Base-by-base conservation (phyloP, 1,140 invertebrate species). In the Radopholus similis region DNA sequence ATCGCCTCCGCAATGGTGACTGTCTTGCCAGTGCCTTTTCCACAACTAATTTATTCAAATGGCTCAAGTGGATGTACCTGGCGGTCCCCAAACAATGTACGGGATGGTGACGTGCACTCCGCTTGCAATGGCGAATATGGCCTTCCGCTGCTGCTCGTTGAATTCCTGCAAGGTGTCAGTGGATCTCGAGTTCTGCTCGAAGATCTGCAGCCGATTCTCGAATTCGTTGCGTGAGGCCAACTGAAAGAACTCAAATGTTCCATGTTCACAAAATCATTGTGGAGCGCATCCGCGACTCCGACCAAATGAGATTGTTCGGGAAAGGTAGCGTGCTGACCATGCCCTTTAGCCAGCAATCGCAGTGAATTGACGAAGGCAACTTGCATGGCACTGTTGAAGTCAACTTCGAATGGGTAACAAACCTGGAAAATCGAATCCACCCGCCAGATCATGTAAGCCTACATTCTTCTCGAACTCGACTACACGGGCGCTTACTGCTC, bases 61-160 rank as follows among this genome's bases (percentile, higher is more conserved):
- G 26, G 9, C 13, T 58, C 21, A 35, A 6, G 28, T 13, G 4
- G 4, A 49, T 49, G n/a, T 28, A 58, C 56, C 63, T n/a, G 63
- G 63, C 13, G 63, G 63, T 6, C 63, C 63, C 51, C 49, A 64
- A 23, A 64, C 21, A 11, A 64, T 49, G 56, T 57, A 64, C 21
- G 63, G 63, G 28, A 63, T 49, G 3, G 51, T 54, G 4, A 26
- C 58, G 21, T 64, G 63, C 23, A 64, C 18, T 21, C 63, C 63
- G 11, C 18, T 54, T 32, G 56, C 59, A 28, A 64, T 64, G 26
- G 63, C 54, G 30, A 56, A 63, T 9, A 64, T 64, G 23, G 63
- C 63, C 18, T 37, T 23, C 5, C 35, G 49, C 18, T 64, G 63
- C 51, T 47, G 28, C 30, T 62, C 32, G 21, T 62, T 40, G 30